A percentile compares a stretch with the other conserved stretches of the same genome.
These are phyloP conservation scores for Choristoneura rosaceana DNA, from an alignment of 2,888 invertebrate genomes.

Conservation along the genomic window DNA sequence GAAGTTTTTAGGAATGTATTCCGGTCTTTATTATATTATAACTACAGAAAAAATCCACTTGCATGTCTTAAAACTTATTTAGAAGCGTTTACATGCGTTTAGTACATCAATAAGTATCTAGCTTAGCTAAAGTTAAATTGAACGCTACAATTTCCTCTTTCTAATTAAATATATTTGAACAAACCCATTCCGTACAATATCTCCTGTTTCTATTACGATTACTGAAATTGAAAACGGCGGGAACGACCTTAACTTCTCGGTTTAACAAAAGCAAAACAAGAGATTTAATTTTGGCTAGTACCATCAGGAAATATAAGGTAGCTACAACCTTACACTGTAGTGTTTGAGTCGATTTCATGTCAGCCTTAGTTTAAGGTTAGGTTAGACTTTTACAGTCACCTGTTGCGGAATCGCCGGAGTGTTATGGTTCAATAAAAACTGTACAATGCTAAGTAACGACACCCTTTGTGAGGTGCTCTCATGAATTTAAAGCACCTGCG, in stretches of 20 bases:
- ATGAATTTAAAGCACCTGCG: conserved; percentile 61
- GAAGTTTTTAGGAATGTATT: no score
- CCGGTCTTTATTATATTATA: no score
- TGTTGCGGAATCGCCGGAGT: conserved; percentile 65
- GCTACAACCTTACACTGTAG: conserved; percentile 43
- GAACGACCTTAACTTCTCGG: conserved; percentile 48
- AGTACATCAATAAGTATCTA: background rate
- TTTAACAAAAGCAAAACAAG: conserved; percentile 59
- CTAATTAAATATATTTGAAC: conserved; percentile 23
- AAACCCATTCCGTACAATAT: conserved; percentile 27
- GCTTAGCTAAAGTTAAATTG: background rate
- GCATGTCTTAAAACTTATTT: no score
- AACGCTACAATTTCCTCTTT: conserved; percentile 19
- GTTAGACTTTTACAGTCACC: conserved; percentile 61
- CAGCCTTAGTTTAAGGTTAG: conserved; percentile 45
- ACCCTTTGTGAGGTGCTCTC: conserved; percentile 54
- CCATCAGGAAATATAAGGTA: conserved; percentile 52
- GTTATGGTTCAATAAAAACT: conserved; percentile 74
- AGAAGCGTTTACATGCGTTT: background rate
- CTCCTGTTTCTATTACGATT: conserved; percentile 41
- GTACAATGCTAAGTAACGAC: conserved; percentile 65
- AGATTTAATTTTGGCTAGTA: conserved; percentile 66
- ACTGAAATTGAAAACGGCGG: conserved; percentile 42
- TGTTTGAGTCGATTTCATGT: conserved; percentile 29
- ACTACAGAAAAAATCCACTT: no score